Base-by-base conservation (phyloP, 2,113 vertebrate species). In the Willisornis vidua region DNA sequence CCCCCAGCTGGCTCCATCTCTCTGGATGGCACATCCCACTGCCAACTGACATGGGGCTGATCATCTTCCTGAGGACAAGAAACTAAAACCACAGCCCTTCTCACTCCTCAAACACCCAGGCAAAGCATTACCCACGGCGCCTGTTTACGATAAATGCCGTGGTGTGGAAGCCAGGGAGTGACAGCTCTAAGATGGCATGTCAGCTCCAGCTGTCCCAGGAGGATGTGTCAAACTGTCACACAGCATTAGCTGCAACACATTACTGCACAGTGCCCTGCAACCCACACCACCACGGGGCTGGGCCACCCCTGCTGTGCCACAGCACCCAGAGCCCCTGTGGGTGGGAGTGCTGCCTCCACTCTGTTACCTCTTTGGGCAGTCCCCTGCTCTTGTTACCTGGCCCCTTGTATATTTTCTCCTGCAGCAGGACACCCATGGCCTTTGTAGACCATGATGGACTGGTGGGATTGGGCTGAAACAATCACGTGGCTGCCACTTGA, bases 171-270 rank as follows among this genome's bases (percentile, higher is more conserved):
- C 73, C 66, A 10, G 31, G 51, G 41, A 87, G 70, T 46, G 93
- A 93, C 94, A 93, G 94, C 78, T 87, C 85, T 83, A 31, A 29
- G 90, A 65, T 35, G 84, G 71, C 92, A 48, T n/a, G 85, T 48
- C 96, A 93, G 81, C 63, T 61, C 66, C 2, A 12, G n/a, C 67
- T 87, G 88, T 85, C 94, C 73, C 7, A 1, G 54, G 46, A 79
- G 89, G 68, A 79, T 66, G 22, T 89, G 95, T 95, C 81, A 89
- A 74, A 94, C 80, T 91, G 88, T 62, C 81, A 93, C 76, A 95
- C 51, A 35, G 89, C 91, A 95, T 71, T 93, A 78, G 70, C 90
- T 49, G 55, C 78, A 12, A 46, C 63, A 66, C 48, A 4, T 45
- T 72, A 24, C 93, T 20, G 28, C 84, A 66, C 39, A 19, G 17